Conservation (phyloP, 2,113 vertebrate species). For the Calidris pugnax region DNA sequence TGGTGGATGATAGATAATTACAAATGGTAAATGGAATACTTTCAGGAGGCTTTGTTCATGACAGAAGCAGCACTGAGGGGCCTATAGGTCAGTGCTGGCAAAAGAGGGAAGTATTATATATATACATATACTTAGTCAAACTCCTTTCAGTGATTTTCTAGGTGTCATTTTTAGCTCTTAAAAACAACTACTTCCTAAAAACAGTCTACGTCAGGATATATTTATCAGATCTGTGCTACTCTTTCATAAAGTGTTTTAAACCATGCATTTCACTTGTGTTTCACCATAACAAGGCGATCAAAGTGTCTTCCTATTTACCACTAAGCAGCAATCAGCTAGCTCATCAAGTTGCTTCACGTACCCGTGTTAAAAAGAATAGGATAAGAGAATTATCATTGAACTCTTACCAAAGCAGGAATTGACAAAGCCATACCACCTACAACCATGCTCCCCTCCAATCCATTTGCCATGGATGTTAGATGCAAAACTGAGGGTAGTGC, state of each 20-base stretch:
- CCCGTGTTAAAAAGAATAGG: not conserved
- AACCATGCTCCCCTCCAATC: conserved; percentile 84
- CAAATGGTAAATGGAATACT: not conserved
- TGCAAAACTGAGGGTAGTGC: conserved; percentile 87
- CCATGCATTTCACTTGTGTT: not conserved
- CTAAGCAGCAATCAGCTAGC: not conserved
- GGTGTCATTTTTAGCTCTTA: not conserved
- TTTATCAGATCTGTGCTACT: not conserved
- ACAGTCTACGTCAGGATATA: not conserved
- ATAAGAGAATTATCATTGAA: not conserved
- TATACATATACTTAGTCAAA: not conserved
- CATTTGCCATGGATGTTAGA: conserved; percentile 84
- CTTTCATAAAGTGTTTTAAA: not conserved
- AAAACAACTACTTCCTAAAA: not conserved
- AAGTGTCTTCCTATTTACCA: not conserved
- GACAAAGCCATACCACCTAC: conserved; percentile 91
- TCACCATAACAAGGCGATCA: not conserved
- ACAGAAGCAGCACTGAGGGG: not conserved
- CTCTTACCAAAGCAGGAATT: conserved; percentile 90
- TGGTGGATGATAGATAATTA: not conserved
- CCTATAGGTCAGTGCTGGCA: not conserved
- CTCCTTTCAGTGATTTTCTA: not conserved
- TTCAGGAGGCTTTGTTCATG: not conserved
- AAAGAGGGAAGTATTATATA: not conserved
- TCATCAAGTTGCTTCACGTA: not conserved